Evolutionary conservation across 2,888 invertebrate genomes (phyloP), one percentile per base, ranked within the genome.

Genomic region (Silvanus unidentatus): DNA sequence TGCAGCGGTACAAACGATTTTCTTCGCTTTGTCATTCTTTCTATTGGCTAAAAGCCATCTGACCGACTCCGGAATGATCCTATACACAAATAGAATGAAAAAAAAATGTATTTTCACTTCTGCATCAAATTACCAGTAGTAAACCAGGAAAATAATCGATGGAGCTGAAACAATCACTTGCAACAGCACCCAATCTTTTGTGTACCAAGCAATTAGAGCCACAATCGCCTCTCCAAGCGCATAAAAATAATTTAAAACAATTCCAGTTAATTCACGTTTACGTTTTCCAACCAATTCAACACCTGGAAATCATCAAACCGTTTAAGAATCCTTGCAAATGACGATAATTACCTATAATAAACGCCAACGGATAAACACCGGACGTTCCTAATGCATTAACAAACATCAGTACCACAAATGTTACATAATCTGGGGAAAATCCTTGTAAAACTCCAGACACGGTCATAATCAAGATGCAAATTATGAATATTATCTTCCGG

Each of bases 231-330:
- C 82, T 2, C 83, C 83, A 37, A 80, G 54, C 0, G 81, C 80
- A 63, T 81, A 82, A 59, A 82, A 80, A 58, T 80, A 79, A 59
- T 81, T 80, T 39, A 81, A 67, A 16, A 79, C 74, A 30, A 80
- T 77, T 16, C 80, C 79, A 29, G 80, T 79, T 64, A 81, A 73
- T 64, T 81, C 80, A 8, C 82, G 73, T 58, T 76, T 78, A 16
- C 71, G 73, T 11, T 77, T 76, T 1, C 82, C 82, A 34, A 82
- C 82, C 73, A 82, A 75, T 71, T 83, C 83, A 32, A 82, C 78
- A 32, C 79, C 77, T 77, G 54, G 36, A 65, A 60, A 46, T 38
- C 4, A 39, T 32, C n/a, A 22, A 22, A 22, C 8, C 22, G 22
- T 32, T 8, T 5, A 12, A 32, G 4, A 32, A 32, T 9, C n/a